Percentiles rank a stretch among this genome's conserved stretches.
These are phyloP conservation scores for Darevskia mixta DNA, from an alignment of 2,797 vertebrate genomes.

Conservation along the genomic window DNA sequence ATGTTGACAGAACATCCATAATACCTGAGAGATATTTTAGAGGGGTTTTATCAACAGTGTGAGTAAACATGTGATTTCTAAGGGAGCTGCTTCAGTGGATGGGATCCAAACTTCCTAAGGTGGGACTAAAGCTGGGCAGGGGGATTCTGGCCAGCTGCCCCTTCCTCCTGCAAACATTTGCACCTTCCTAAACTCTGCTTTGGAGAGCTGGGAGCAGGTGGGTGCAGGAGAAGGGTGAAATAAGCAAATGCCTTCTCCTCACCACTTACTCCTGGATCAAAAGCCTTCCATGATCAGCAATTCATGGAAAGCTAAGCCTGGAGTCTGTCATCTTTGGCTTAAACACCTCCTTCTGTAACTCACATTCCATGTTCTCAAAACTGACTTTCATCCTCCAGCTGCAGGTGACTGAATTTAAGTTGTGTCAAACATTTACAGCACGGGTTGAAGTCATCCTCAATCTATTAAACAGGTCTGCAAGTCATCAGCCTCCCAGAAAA, in stretches of 20 bases:
- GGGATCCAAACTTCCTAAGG: no score
- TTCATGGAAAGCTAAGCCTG: neutral
- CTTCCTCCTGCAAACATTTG: neutral
- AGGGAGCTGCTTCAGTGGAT: neutral
- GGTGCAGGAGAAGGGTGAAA: no score
- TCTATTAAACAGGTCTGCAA: constrained; percentile 46
- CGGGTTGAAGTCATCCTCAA: constrained; percentile 3
- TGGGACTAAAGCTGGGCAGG: neutral
- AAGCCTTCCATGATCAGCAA: neutral
- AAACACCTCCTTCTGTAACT: constrained; percentile 22
- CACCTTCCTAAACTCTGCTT: neutral
- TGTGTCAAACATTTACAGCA: constrained; percentile 7
- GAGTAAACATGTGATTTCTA: neutral
- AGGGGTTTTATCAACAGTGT: neutral
- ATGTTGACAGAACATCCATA: neutral
- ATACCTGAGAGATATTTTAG: no score
- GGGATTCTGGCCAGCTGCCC: neutral
- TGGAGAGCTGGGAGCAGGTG: neutral
- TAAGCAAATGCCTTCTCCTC: neutral
- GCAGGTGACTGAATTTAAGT: constrained; percentile 12
- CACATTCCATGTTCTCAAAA: neutral
- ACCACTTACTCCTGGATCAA: neutral
- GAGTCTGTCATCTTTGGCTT: neutral
- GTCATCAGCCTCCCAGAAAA: neutral
- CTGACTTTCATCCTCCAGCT: constrained; percentile 33